Evolutionary conservation across 2,113 vertebrate species (phyloP).

Genomic region (Petrocephalus zakoni): DNA sequence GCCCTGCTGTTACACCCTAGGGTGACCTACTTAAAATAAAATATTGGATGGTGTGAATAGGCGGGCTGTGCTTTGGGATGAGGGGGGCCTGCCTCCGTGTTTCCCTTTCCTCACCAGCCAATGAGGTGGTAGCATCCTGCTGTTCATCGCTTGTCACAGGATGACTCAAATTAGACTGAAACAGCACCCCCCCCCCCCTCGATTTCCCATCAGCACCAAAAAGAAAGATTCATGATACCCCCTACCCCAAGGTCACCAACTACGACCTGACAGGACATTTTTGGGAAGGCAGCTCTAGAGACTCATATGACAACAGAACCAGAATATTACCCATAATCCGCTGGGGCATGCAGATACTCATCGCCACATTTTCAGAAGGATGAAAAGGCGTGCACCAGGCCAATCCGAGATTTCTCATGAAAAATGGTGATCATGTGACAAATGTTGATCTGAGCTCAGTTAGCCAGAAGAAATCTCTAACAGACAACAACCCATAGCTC

Average conservation of each 20-base stretch:
- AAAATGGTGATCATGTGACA: not conserved
- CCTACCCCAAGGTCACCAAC: conserved; percentile 31
- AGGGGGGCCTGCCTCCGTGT: not conserved
- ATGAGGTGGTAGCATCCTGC: conserved; percentile 42
- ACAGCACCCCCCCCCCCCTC: not conserved
- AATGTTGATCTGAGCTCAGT: not conserved
- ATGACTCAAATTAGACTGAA: conserved; percentile 48
- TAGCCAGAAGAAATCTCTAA: not conserved
- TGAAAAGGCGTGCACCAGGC: not conserved
- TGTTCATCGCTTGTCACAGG: conserved; percentile 58
- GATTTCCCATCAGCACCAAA: conserved; percentile 9
- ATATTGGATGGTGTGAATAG: not conserved
- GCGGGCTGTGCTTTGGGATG: not conserved
- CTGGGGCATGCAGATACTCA: not conserved
- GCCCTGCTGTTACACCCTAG: not conserved
- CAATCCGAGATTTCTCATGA: not conserved
- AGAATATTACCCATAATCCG: not conserved
- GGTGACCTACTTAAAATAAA: not conserved
- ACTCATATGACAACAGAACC: not conserved
- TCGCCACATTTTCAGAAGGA: not conserved
- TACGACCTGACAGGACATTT: conserved; percentile 49
- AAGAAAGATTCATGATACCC: not conserved
- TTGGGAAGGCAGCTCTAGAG: conserved; percentile 21
- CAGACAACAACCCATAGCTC: not conserved
- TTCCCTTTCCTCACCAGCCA: conserved; percentile 20